Evolutionary conservation across 2,113 vertebrate species (phyloP).

Genomic region (Gracilinanus agilis): DNA sequence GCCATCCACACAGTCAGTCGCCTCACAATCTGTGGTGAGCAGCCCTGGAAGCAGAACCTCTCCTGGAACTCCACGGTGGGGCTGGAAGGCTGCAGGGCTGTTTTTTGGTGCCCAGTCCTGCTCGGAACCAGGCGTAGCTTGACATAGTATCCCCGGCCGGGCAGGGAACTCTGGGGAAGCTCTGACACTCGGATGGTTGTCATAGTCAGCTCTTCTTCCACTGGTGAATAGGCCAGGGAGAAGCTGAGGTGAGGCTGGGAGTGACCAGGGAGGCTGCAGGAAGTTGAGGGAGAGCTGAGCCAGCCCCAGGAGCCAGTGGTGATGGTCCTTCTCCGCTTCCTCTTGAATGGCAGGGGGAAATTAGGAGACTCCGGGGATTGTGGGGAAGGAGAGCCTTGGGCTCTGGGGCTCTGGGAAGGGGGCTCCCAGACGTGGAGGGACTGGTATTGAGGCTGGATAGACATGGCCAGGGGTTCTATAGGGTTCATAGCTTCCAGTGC

Average conservation of each 20-base stretch:
- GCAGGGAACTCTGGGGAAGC: constrained; percentile 75
- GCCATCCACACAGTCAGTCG: constrained; percentile 83
- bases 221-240: constrained; percentile 74
- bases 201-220: constrained; percentile 80
- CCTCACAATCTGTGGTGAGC: constrained; percentile 81
- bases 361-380: constrained; percentile 57
- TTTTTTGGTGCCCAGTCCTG: constrained; percentile 70
- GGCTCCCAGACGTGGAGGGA: constrained; percentile 71
- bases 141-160: constrained; percentile 70
- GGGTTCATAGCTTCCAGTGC: constrained; percentile 74
- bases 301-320: constrained; percentile 65
- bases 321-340: constrained; percentile 60
- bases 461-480: constrained; percentile 38
- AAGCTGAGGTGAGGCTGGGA: neutral
- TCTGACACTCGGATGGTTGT: constrained; percentile 84
- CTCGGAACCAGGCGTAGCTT: constrained; percentile 83
- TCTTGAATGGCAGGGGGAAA: neutral
- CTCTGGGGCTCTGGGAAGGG: constrained; percentile 71
- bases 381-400: neutral
- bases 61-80: constrained; percentile 79
- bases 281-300: constrained; percentile 54
- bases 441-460: constrained; percentile 83
- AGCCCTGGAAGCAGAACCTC: constrained; percentile 82
- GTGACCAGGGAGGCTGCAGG: neutral
- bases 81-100: constrained; percentile 72